Base-by-base conservation (phyloP, 2,113 vertebrate genomes). In the Gavia stellata region DNA sequence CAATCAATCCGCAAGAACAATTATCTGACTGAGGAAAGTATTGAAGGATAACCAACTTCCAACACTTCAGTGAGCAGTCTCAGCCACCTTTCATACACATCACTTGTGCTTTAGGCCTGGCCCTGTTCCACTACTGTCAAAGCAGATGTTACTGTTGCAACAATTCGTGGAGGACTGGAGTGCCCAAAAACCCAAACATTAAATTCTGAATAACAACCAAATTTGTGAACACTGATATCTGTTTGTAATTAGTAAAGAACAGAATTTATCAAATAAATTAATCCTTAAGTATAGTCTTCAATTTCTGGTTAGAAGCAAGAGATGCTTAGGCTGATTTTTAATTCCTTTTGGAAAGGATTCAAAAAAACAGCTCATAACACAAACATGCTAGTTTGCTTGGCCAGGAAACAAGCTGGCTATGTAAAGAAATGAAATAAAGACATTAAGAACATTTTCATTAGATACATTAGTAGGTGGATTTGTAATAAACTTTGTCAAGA, bases 351-450 rank as follows among this genome's bases (percentile, higher is more conserved):
- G 79, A 96, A 61, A 61, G 36, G 23, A 75, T 94, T 96, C 20
- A 87, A 61, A 80, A 81, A 52, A 38, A 1, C 44, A 81, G 34
- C 11, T 89, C 31, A 45, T 95, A 75, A 78, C 71, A 86, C 12
- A 59, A 40, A 59, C 9, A 23, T 68, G 61, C 56, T 93, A 61
- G 19, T 47, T 96, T 84, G 34, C 68, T 75, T 97, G 55, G 53
- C 49, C 33, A 68, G 33, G 81, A 96, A 88, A 74, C 20, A 94
- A 71, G 36, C 49, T 88, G 52, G 14, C 28, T 89, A 50, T 68
- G 29, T 89, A 95, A 94, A 65, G 53, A 94, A 96, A 95, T 73
- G 28, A 96, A 95, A 95, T 89, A n/a, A 88, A 95, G 28, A 44
- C 24, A 84, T 89, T 81, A 90, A 44, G 33, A 70, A 73, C 17